Evolutionary conservation across 2,113 vertebrate genomes (phyloP).

Genomic region (Nematolebias whitei): DNA sequence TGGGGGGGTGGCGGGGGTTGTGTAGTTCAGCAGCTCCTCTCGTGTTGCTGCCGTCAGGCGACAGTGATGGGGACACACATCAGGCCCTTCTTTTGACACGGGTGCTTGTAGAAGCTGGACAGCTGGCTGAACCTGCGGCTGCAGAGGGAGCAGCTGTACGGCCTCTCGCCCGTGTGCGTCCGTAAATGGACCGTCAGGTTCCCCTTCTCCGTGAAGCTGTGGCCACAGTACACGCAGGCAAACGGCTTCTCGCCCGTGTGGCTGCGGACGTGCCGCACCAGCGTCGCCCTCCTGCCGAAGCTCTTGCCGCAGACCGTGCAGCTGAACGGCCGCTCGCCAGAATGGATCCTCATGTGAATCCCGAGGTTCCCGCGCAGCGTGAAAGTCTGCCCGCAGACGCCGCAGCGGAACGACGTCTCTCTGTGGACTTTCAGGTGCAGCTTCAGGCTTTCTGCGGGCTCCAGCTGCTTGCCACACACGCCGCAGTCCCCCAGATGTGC

Average conservation of each 20-base stretch:
- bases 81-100: constrained; percentile 24
- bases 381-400: constrained; percentile 43
- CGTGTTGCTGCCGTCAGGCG: not conserved
- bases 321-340: constrained; percentile 38
- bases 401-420: constrained; percentile 21
- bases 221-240: constrained; percentile 34
- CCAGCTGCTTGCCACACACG: constrained; percentile 29
- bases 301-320: constrained; percentile 45
- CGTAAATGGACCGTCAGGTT: constrained; percentile 51
- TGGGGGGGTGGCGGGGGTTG: too few species aligned
- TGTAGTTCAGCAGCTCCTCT: too few species aligned
- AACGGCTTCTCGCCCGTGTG: constrained; percentile 55
- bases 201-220: constrained; percentile 46
- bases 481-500: constrained; percentile 20
- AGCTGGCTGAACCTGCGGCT: constrained; percentile 39
- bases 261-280: constrained; percentile 40
- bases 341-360: constrained; percentile 50
- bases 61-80: not conserved
- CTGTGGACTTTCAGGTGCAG: constrained; percentile 18
- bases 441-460: not conserved
- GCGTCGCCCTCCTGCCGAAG: constrained; percentile 31
- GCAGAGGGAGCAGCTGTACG: constrained; percentile 39
- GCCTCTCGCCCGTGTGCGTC: constrained; percentile 44
- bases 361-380: constrained; percentile 35
- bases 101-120: constrained; percentile 42